Conservation (phyloP, 2,888 invertebrate species). For the Plagiodera versicolora region DNA sequence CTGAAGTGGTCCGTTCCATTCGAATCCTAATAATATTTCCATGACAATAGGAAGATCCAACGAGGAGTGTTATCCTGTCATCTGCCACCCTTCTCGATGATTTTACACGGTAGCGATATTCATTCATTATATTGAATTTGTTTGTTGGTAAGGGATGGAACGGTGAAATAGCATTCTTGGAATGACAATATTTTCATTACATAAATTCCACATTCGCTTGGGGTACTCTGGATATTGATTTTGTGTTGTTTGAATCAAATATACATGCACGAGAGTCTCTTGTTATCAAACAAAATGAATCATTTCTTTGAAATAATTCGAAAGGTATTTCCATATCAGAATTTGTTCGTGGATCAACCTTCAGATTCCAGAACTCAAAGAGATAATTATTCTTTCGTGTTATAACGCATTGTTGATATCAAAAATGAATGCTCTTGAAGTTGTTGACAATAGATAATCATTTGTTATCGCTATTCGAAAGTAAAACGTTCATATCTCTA, state of each 20-base stretch:
- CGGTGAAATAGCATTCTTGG: conserved; percentile 9
- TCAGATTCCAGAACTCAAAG: too few relatives aligned
- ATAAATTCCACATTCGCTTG: conserved; percentile 3
- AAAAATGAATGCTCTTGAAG: too few relatives aligned
- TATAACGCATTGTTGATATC: too few relatives aligned
- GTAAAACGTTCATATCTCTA: too few relatives aligned
- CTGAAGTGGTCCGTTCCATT: conserved; percentile 28
- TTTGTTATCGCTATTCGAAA: too few relatives aligned
- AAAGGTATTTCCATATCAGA: too few relatives aligned
- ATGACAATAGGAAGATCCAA: conserved; percentile 35
- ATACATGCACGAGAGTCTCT: too few relatives aligned
- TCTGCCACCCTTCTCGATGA: conserved; percentile 29
- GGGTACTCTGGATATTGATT: background rate
- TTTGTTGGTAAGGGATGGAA: conserved; percentile 10
- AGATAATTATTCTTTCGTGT: too few relatives aligned
- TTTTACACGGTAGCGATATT: conserved; percentile 17
- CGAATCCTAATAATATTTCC: conserved; percentile 32
- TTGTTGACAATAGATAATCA: too few relatives aligned
- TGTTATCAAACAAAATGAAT: too few relatives aligned
- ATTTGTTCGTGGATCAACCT: too few relatives aligned
- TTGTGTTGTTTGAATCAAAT: background rate
- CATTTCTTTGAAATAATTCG: too few relatives aligned
- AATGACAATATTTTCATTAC: conserved; percentile 8
- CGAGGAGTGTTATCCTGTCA: conserved; percentile 37
- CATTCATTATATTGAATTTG: conserved; percentile 21